Base-by-base conservation (phyloP, 1,140 invertebrate species). In the Pentalonia nigronervosa region DNA sequence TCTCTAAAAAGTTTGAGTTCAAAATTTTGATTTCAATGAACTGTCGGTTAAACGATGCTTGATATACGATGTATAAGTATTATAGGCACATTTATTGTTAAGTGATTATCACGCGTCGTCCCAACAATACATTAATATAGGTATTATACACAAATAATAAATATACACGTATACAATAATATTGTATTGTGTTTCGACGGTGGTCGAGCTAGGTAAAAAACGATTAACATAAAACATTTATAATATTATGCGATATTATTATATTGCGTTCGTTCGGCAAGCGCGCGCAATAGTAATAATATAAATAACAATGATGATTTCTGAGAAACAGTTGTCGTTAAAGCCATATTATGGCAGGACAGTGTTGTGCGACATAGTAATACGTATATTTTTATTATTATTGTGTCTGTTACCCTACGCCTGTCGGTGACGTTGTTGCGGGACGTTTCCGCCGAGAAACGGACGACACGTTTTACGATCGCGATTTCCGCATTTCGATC, bases 301-400 rank as follows among this genome's bases (percentile, higher is more conserved):
- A 76, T n/a, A 76, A 76, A 76, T 76, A 76, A 76, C n/a, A 76
- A 76, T n/a, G n/a, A 76, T n/a, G 30, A n/a, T 76, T 76, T 76
- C 60, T 7, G 7, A 14, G n/a, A 76, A 76, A 76, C 17, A 76
- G 14, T n/a, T 4, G 60, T n/a, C 30, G 60, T 76, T n/a, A n/a
- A 76, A 76, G n/a, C 30, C 7, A 76, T 76, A n/a, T 53, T 7
- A 53, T n/a, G 60, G n/a, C 30, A 76, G 60, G 60, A n/a, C 60
- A 14, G 8, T 76, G 60, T 76, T 34, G n/a, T 76, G n/a, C 60
- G 60, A 76, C n/a, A 17, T 76, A n/a, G 60, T 76, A n/a, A 76
- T 76, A n/a, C 60, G 30, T 76, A 76, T 67, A 41, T 76, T 76
- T 17, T 76, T n/a, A 6, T 76, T 76, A 76, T 76, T 76, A 20